phyloP scores from a whole-genome alignment of 2,113 vertebrate species.

The Tetraodon nigroviridis region DNA sequence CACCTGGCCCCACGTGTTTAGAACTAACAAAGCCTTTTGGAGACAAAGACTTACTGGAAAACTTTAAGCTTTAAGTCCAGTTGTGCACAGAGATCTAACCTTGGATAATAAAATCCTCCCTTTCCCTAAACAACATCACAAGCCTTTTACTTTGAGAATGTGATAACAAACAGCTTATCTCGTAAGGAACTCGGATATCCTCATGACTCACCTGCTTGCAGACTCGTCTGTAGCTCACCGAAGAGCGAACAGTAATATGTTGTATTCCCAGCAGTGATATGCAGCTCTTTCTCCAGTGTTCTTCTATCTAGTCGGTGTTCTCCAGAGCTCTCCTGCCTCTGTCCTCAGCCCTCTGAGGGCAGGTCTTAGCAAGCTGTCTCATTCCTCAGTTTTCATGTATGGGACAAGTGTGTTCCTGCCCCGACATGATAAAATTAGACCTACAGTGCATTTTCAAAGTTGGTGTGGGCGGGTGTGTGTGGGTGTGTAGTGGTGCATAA shows the following conservation, averaged over 20 bases:
- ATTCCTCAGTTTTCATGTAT: conserved; percentile 56
- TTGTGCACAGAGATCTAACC: too few relatives aligned
- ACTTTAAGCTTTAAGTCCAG: too few relatives aligned
- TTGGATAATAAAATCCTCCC: too few relatives aligned
- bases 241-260: conserved; percentile 32
- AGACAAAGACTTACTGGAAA: too few relatives aligned
- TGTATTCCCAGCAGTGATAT: conserved; percentile 9
- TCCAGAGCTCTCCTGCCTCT: conserved; percentile 6
- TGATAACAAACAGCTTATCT: too few relatives aligned
- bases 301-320: conserved; percentile 14
- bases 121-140: too few relatives aligned
- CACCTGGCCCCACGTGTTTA: too few relatives aligned
- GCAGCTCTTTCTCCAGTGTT: conserved; percentile 12
- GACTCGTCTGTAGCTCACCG: conserved; percentile 56
- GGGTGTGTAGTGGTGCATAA: conserved; percentile 6
- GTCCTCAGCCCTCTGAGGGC: conserved; percentile 37
- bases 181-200: too few relatives aligned
- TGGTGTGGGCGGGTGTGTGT: conserved; percentile 5
- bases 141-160: too few relatives aligned
- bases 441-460: conserved; percentile 39
- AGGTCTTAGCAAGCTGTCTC: conserved; percentile 64
- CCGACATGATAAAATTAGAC: conserved; percentile 47
- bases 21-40: too few relatives aligned
- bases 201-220: conserved; percentile 54
- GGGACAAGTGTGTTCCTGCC: conserved; percentile 59